Evolutionary conservation across 2,888 invertebrate species (phyloP).

Genomic region (Troglohyphantes excavatus): DNA sequence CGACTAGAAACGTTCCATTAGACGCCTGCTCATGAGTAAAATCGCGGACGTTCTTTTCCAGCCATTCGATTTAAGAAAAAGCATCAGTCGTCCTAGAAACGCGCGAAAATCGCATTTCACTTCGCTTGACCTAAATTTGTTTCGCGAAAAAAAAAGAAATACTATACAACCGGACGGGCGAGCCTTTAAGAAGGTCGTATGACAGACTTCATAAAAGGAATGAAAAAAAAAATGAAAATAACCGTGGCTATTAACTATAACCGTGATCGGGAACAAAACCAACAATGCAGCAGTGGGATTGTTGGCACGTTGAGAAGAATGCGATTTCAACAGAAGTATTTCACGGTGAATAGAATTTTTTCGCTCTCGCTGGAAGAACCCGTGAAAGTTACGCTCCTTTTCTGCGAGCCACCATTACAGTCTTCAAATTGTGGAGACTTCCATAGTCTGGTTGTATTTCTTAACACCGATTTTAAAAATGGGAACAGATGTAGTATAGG

Average conservation of each 20-base stretch:
- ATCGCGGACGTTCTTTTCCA: conserved; percentile 10
- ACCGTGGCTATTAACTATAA: conserved; percentile 66
- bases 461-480: too few species aligned
- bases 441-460: too few species aligned
- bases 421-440: too few species aligned
- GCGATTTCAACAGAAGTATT: conserved; percentile 59
- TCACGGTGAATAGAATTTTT: conserved; percentile 9
- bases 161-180: conserved; percentile 71
- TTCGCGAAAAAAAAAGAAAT: conserved; percentile 67
- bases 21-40: conserved; percentile 5
- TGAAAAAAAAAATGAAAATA: not conserved
- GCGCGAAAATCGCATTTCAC: conserved; percentile 67
- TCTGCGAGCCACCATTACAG: too few species aligned
- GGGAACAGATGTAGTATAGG: too few species aligned
- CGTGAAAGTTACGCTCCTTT: not conserved
- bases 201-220: conserved; percentile 41
- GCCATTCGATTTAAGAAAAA: conserved; percentile 11
- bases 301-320: conserved; percentile 11
- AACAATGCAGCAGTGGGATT: conserved; percentile 38
- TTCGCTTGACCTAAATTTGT: conserved; percentile 74
- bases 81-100: conserved; percentile 65
- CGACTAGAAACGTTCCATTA: not conserved
- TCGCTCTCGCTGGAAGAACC: conserved; percentile 22
- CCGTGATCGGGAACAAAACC: conserved; percentile 68
- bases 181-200: conserved; percentile 75